Percentiles rank a stretch among this genome's conserved stretches.
Conservation (phyloP, 1,140 invertebrate species). For the Papilio dardanus region DNA sequence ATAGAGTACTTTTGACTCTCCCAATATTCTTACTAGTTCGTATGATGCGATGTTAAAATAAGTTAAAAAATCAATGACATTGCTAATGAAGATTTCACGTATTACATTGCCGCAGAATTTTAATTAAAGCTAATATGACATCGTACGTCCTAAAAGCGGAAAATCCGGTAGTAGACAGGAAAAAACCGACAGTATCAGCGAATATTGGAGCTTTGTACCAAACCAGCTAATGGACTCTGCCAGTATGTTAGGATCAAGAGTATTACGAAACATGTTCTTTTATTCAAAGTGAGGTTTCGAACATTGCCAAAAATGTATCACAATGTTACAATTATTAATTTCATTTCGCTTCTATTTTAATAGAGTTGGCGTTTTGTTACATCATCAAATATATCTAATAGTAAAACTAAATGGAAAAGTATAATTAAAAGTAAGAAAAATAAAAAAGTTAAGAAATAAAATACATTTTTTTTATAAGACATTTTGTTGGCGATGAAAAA, state of each 20-base stretch:
- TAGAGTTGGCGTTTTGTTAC: no score
- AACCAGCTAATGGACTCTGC: conserved; percentile 9
- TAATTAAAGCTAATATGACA: neutral
- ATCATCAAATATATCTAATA: no score
- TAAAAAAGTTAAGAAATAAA: no score
- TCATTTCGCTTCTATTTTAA: no score
- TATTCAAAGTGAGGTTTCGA: neutral
- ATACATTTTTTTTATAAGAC: no score
- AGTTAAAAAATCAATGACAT: neutral
- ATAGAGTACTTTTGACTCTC: no score
- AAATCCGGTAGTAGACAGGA: neutral
- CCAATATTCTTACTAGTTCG: no score
- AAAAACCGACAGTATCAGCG: conserved; percentile 2
- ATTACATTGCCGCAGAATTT: neutral
- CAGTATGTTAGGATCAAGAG: conserved; percentile 1
- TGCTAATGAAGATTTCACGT: neutral
- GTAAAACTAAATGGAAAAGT: no score
- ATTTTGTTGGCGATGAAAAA: no score
- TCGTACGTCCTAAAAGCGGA: neutral
- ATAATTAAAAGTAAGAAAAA: no score
- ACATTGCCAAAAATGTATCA: neutral
- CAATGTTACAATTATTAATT: neutral
- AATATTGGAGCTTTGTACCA: conserved; percentile 6
- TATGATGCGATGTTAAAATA: no score
- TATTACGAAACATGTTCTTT: neutral